Conservation (phyloP, 1,140 invertebrate genomes). For the Homalodisca vitripennis region DNA sequence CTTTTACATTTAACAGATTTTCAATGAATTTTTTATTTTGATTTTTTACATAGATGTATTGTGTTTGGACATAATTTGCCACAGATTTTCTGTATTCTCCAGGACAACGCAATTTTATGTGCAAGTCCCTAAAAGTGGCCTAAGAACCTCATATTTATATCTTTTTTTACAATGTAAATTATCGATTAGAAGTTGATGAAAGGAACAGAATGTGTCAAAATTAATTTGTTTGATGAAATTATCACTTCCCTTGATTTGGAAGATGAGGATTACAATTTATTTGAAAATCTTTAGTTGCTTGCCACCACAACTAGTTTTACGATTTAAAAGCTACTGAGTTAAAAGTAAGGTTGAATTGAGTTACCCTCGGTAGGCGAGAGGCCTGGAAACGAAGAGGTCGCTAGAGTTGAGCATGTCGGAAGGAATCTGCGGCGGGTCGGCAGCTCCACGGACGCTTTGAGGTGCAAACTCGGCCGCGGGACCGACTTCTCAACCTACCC, state of each 20-base stretch:
- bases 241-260: background rate
- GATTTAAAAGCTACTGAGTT: background rate
- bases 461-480: constrained; percentile 18
- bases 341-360: background rate
- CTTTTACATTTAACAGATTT: too few species aligned
- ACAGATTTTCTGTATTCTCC: too few species aligned
- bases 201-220: background rate
- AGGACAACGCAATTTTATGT: too few species aligned
- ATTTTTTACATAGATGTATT: too few species aligned
- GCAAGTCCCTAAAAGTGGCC: too few species aligned
- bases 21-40: too few species aligned
- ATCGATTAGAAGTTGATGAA: background rate
- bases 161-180: too few species aligned
- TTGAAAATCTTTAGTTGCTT: background rate
- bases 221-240: background rate
- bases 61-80: too few species aligned
- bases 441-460: background rate
- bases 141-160: too few species aligned
- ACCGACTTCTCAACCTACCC: constrained; percentile 9
- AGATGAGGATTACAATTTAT: background rate
- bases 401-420: background rate
- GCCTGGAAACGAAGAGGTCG: background rate
- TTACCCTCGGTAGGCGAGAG: constrained; percentile 10
- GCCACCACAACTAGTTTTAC: background rate
- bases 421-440: background rate